Evolutionary conservation across 2,797 vertebrate species (phyloP), one percentile per base, ranked within the genome.

Genomic region (Takifugu ocellatus): DNA sequence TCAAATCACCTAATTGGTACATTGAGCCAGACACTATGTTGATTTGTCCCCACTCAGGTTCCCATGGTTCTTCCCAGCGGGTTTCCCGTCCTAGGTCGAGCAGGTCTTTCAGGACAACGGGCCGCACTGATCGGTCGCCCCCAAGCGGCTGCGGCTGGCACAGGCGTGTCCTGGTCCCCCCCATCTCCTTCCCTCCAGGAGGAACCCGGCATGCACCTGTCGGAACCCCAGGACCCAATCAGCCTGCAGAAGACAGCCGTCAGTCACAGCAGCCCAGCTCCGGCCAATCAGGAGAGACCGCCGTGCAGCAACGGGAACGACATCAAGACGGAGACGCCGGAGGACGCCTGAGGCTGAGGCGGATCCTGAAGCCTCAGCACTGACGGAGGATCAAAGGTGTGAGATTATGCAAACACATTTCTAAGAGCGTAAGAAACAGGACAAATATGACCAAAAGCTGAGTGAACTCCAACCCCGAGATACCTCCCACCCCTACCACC

Each of bases 291-390:
- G 90, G 77, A 63, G 0, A 77, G 42, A 12, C 66, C 74, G 1
- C 72, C 63, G 33, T 66, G 68, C 57, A 48, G 67, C 5, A 10
- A 64, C 49, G 82, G 68, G 12, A 78, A 46, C 68, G 92, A 95
- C 84, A 95, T 99, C 93, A 99, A 99, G 92, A 96, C 93, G 83
- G 97, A 99, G 89, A 94, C 91, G 84, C 90, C 95, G 72, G 96
- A 98, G 42, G 94, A 97, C 29, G 96, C 98, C 91, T 99, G 92
- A 98, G 75, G 33, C 2, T 12, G 2, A 36, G 33, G 2, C 29
- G 1, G 29, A 21, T 21, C 21, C 21, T 1, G 21, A 21, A 21
- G 21, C 21, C 21, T 21, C 21, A 21, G 21, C 1, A 21, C 21
- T 8, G 29, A 8, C 5, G 29, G 66, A 70, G 74, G 61, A 60